A percentile compares a stretch with the other conserved stretches of the same genome.
These are phyloP conservation scores for Lasiurus cinereus DNA, from an alignment of 2,113 vertebrate genomes.

Conservation along the genomic window DNA sequence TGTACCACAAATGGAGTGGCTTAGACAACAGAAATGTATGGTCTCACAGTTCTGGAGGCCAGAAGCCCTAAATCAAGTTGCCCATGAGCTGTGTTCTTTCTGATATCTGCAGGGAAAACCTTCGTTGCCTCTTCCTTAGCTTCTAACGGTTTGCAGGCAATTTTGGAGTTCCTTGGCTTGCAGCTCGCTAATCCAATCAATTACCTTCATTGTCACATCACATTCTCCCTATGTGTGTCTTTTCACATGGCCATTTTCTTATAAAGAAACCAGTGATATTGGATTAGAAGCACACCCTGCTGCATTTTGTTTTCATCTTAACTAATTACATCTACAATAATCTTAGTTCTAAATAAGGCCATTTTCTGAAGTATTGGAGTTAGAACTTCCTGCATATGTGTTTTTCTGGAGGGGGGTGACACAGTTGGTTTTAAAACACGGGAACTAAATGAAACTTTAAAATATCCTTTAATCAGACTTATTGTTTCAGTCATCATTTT, in stretches of 20 bases:
- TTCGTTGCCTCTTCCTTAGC: background rate
- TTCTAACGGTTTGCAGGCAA: background rate
- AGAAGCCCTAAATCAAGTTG: background rate
- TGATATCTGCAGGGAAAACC: background rate
- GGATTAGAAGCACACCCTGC: background rate
- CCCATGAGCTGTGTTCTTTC: background rate
- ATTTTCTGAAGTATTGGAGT: background rate
- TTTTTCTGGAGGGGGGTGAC: background rate
- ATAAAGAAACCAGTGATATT: background rate
- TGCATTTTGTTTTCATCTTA: background rate
- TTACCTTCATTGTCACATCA: background rate
- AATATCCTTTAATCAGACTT: background rate
- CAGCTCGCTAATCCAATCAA: too few relatives aligned
- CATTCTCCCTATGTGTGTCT: background rate
- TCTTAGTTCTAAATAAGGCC: background rate
- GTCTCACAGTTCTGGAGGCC: background rate
- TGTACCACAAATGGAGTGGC: background rate
- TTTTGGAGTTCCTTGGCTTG: background rate
- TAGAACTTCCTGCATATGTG: background rate
- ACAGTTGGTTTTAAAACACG: background rate
- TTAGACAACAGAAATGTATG: background rate
- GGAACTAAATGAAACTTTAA: background rate
- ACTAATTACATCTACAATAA: background rate
- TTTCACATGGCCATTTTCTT: background rate
- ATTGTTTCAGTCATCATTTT: background rate